Conservation (phyloP, 2,888 invertebrate species). For the Schrankia costaestrigalis region DNA sequence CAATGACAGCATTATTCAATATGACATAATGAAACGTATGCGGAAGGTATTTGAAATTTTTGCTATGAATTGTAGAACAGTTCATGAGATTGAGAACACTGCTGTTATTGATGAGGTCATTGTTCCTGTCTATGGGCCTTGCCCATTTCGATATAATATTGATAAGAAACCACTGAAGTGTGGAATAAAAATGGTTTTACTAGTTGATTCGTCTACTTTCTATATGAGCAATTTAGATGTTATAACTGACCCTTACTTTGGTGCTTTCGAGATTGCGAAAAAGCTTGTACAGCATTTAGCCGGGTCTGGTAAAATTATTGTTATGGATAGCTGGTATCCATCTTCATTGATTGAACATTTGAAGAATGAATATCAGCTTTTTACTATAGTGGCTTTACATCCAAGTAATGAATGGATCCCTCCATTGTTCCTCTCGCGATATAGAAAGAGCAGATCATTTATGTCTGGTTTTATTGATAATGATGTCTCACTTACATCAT, state of each 20-base stretch:
- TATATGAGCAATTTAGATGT: slow-evolving; percentile 69
- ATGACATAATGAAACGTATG: slow-evolving; percentile 64
- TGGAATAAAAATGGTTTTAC: slow-evolving; percentile 65
- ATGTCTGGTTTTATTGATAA: slow-evolving; percentile 60
- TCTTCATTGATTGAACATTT: slow-evolving; percentile 52
- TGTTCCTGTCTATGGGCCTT: slow-evolving; percentile 66
- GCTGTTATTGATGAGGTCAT: slow-evolving; percentile 70
- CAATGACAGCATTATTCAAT: slow-evolving; percentile 47
- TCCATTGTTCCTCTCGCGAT: slow-evolving; percentile 55
- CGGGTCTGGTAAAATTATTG: slow-evolving; percentile 53
- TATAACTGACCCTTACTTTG: slow-evolving; percentile 60
- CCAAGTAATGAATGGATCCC: slow-evolving; percentile 59
- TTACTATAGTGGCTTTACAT: slow-evolving; percentile 53
- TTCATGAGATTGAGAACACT: slow-evolving; percentile 50
- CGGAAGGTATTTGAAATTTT: slow-evolving; percentile 72
- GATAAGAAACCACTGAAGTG: slow-evolving; percentile 55
- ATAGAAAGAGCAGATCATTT: slow-evolving; percentile 48
- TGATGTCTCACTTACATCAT: slow-evolving; percentile 56
- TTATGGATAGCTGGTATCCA: slow-evolving; percentile 68
- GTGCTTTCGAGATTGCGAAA: slow-evolving; percentile 52
- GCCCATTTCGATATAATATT: slow-evolving; percentile 67
- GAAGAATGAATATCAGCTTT: slow-evolving; percentile 51
- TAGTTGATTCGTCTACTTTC: slow-evolving; percentile 66
- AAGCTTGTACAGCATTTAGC: slow-evolving; percentile 62
- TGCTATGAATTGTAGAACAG: slow-evolving; percentile 65